Percentiles rank a stretch among this genome's conserved stretches.
phyloP scores from a whole-genome alignment of 2,797 vertebrate genomes.

The Remorina albescens region DNA sequence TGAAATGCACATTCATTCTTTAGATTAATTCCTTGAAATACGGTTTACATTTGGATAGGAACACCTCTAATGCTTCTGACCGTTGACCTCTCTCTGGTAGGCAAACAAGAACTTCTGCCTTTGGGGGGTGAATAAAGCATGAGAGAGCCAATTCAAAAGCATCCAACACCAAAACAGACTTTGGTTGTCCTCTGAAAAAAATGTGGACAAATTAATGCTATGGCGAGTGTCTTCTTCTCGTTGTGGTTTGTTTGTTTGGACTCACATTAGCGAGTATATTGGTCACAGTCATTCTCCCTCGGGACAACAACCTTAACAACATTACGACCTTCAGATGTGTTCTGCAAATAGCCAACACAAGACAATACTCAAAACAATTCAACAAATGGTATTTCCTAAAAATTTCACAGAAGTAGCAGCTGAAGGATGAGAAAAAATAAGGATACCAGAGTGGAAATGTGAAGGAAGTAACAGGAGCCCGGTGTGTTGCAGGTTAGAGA shows the following conservation, averaged over 20 bases:
- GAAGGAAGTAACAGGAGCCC: constrained; percentile 42
- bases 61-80: constrained; percentile 9
- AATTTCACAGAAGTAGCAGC: constrained; percentile 5
- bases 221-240: constrained; percentile 21
- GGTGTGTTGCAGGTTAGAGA: constrained; percentile 43
- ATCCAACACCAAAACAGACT: constrained; percentile 28
- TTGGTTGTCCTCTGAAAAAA: constrained; percentile 34
- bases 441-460: background rate
- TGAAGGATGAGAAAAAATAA: background rate
- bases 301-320: constrained; percentile 23
- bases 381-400: constrained; percentile 23
- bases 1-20: background rate
- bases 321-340: constrained; percentile 36
- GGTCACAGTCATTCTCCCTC: constrained; percentile 11
- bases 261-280: constrained; percentile 27
- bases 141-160: background rate
- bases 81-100: constrained; percentile 1
- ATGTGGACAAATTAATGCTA: constrained; percentile 43
- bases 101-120: background rate
- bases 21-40: background rate
- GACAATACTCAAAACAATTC: background rate
- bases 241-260: constrained; percentile 49
- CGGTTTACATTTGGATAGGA: too few species aligned
- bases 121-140: background rate
- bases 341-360: constrained; percentile 26